Evolutionary conservation across 2,888 invertebrate species (phyloP).

Genomic region (Stenodera caucasica): DNA sequence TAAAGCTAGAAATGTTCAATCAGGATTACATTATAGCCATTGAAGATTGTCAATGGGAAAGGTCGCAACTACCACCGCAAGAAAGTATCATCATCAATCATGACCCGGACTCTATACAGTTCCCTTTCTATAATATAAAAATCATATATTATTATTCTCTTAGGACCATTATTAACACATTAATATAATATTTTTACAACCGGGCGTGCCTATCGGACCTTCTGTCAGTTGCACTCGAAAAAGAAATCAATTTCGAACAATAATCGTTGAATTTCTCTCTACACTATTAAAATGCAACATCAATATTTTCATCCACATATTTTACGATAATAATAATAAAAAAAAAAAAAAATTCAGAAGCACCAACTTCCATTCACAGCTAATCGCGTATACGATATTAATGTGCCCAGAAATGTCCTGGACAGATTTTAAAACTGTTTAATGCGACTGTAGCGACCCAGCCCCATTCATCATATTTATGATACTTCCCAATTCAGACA

Average conservation of each 20-base stretch:
- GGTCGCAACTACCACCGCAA: not conserved
- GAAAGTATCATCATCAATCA: constrained; percentile 11
- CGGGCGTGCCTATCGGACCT: constrained; percentile 54
- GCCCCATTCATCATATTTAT: constrained; percentile 53
- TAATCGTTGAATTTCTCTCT: not conserved
- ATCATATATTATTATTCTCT: constrained; percentile 52
- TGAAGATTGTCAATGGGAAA: constrained; percentile 2
- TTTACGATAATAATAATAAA: constrained; percentile 44
- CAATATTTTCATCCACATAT: constrained; percentile 45
- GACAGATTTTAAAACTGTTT: constrained; percentile 56
- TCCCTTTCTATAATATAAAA: constrained; percentile 34
- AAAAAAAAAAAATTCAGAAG: not conserved
- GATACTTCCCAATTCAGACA: constrained; percentile 46
- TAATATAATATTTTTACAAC: constrained; percentile 56
- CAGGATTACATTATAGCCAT: not conserved
- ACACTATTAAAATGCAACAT: constrained; percentile 16
- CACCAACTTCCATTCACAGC: constrained; percentile 51
- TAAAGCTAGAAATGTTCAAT: not conserved
- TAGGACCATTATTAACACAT: constrained; percentile 55
- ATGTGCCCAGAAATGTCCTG: constrained; percentile 55
- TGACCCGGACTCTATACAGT: not conserved
- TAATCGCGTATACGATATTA: constrained; percentile 58
- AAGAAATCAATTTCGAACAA: constrained; percentile 49
- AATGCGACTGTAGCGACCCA: constrained; percentile 53
- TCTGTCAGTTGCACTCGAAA: constrained; percentile 52